Percentiles rank a stretch among this genome's conserved stretches.
Conservation (phyloP, 2,797 vertebrate genomes). For the Diglossa cyanea region DNA sequence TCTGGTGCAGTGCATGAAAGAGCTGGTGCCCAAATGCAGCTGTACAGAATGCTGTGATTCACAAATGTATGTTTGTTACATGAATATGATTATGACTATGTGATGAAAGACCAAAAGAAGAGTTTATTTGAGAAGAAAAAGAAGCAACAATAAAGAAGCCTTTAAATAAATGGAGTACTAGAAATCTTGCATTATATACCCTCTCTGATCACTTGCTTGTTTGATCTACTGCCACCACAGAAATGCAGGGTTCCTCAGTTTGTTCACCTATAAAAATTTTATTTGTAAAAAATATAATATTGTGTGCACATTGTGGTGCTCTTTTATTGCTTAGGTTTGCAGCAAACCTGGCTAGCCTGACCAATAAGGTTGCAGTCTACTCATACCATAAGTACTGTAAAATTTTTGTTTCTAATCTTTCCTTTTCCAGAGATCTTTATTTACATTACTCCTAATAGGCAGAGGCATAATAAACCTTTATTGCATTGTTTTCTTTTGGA, state of each 20-base stretch:
- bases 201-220: background rate
- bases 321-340: background rate
- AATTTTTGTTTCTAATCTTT: background rate
- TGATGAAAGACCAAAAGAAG: background rate
- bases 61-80: background rate
- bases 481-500: background rate
- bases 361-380: background rate
- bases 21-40: background rate
- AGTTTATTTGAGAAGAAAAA: background rate
- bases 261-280: background rate
- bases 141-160: background rate
- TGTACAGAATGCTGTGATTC: background rate
- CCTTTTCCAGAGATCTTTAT: background rate
- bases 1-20: background rate
- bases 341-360: background rate
- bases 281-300: background rate
- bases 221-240: background rate
- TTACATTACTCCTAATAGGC: background rate
- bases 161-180: background rate
- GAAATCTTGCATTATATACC: background rate
- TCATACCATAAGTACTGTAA: background rate
- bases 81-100: background rate
- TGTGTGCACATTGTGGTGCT: background rate
- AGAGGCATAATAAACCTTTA: background rate
- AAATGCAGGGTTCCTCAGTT: background rate